Conservation (phyloP, 2,888 invertebrate species). For the Palloptera scutellata region DNA sequence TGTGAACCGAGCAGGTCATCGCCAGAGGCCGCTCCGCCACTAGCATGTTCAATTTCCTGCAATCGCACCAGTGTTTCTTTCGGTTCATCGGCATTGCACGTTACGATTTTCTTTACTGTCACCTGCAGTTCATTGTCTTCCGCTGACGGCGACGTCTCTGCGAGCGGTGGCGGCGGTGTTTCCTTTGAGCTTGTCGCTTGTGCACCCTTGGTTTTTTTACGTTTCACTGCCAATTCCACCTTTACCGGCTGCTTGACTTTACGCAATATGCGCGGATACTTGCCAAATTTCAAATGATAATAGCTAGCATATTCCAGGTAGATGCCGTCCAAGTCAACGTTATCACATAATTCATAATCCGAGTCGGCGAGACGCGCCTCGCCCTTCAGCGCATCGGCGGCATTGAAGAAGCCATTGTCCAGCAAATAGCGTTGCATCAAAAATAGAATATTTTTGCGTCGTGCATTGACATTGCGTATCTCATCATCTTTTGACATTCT, state of each 20-base stretch:
- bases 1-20: slow-evolving; percentile 47
- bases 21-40: slow-evolving; percentile 38
- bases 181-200: slow-evolving; percentile 32
- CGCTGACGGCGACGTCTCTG: slow-evolving; percentile 5
- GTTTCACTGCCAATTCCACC: slow-evolving; percentile 43
- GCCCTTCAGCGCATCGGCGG: slow-evolving; percentile 71
- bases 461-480: slow-evolving; percentile 52
- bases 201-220: slow-evolving; percentile 33
- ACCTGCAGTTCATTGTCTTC: slow-evolving; percentile 45
- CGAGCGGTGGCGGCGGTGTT: slow-evolving; percentile 29
- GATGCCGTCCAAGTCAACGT: slow-evolving; percentile 87
- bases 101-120: slow-evolving; percentile 50
- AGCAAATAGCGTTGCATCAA: slow-evolving; percentile 74
- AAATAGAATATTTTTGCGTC: slow-evolving; percentile 69
- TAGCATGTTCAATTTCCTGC: slow-evolving; percentile 52
- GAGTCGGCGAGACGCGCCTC: slow-evolving; percentile 78
- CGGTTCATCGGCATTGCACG: slow-evolving; percentile 24
- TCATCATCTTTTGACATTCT: slow-evolving; percentile 50
- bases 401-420: slow-evolving; percentile 72
- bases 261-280: slow-evolving; percentile 82
- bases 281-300: slow-evolving; percentile 84
- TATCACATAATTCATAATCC: slow-evolving; percentile 83
- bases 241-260: slow-evolving; percentile 48
- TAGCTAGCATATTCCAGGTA: slow-evolving; percentile 89
- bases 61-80: slow-evolving; percentile 29